A percentile compares a stretch with the other conserved stretches of the same genome.
Conservation (phyloP, 2,797 vertebrate species). For the Gymnocypris eckloni region DNA sequence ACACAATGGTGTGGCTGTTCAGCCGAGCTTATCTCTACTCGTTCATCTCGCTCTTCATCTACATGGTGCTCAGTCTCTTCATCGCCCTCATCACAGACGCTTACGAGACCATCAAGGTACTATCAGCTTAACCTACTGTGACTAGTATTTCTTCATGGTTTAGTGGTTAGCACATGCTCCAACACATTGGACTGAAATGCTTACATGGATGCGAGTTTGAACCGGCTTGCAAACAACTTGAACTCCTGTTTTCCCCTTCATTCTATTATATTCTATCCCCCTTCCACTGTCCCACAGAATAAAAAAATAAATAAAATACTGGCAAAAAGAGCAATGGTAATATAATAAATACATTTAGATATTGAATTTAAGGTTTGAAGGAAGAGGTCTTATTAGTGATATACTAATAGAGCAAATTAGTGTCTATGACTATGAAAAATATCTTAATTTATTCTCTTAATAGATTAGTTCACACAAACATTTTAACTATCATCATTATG, state of each 20-base stretch:
- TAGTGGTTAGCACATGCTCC: not conserved
- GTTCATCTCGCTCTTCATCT: slow-evolving; percentile 97
- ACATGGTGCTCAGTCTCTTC: slow-evolving; percentile 98
- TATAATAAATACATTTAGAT: not conserved
- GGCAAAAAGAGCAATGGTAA: not conserved
- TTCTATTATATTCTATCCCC: not conserved
- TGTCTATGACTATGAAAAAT: not conserved
- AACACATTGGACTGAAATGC: not conserved
- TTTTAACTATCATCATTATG: no score
- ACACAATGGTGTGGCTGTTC: slow-evolving; percentile 91
- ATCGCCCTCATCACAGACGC: slow-evolving; percentile 96
- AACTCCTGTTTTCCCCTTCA: not conserved
- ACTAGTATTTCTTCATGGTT: not conserved
- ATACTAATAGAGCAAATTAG: not conserved
- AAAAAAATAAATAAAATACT: no score
- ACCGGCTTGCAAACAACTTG: not conserved
- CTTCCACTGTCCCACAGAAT: not conserved
- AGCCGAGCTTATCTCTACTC: slow-evolving; percentile 93
- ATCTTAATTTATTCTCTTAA: not conserved
- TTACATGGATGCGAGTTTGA: not conserved
- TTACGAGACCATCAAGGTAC: slow-evolving; percentile 97
- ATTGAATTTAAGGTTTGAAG: not conserved
- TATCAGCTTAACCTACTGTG: not conserved
- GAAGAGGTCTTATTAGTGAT: not conserved
- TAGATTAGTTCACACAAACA: not conserved